Percentiles rank a stretch among this genome's conserved stretches.
These are phyloP conservation scores for Horisme vitalbata DNA, from an alignment of 2,888 invertebrate genomes.

Conservation along the genomic window DNA sequence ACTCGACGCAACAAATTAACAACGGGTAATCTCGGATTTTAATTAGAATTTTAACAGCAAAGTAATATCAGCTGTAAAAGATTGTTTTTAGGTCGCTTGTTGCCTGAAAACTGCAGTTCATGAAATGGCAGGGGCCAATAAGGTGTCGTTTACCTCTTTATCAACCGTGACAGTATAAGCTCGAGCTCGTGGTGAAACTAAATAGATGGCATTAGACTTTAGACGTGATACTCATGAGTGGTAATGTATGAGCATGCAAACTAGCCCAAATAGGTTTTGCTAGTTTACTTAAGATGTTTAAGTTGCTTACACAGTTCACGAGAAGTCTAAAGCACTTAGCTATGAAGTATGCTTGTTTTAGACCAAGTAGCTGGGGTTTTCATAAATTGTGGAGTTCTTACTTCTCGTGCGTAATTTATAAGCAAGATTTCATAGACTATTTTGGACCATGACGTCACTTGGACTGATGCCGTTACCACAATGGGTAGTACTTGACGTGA, in stretches of 20 bases:
- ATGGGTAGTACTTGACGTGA: no score
- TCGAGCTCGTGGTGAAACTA: conserved; percentile 20
- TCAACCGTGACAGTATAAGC: conserved; percentile 31
- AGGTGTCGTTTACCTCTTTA: conserved; percentile 31
- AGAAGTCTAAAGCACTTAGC: not conserved
- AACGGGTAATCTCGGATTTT: conserved; percentile 27
- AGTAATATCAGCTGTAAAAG: conserved; percentile 17
- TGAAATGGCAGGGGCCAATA: conserved; percentile 19
- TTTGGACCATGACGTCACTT: no score
- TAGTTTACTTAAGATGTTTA: no score
- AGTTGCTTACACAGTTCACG: not conserved
- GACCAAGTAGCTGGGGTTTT: no score
- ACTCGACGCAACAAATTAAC: conserved; percentile 30
- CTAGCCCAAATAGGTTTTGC: no score
- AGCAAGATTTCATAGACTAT: no score
- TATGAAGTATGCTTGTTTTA: no score
- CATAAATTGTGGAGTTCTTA: no score
- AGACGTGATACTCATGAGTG: no score
- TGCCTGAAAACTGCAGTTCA: not conserved
- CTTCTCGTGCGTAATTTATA: no score
- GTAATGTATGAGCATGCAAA: not conserved
- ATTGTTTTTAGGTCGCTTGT: conserved; percentile 20
- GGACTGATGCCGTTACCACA: no score
- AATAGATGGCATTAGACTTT: conserved; percentile 7
- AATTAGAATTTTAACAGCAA: conserved; percentile 17